phyloP scores from a whole-genome alignment of 2,113 vertebrate species.

The Chaenocephalus aceratus region DNA sequence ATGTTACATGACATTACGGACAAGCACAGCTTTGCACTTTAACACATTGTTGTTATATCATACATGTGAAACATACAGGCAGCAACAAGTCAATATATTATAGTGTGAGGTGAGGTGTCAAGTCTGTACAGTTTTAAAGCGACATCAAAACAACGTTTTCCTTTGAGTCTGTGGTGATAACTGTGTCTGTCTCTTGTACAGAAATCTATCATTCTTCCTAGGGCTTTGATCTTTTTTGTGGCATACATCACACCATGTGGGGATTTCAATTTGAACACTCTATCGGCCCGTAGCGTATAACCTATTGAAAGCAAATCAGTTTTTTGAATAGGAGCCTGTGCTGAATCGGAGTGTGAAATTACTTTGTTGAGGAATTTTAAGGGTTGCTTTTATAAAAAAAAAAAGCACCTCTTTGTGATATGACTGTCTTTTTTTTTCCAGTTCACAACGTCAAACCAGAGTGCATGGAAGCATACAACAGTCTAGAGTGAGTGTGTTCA shows the following conservation, averaged over 20 bases:
- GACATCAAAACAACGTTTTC: slow-evolving; percentile 41
- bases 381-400: slow-evolving; percentile 45
- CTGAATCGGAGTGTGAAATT: slow-evolving; percentile 75
- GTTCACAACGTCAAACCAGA: slow-evolving; percentile 98
- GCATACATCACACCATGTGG: slow-evolving; percentile 29
- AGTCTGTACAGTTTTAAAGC: slow-evolving; percentile 18
- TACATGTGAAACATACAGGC: not conserved
- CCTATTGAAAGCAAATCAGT: slow-evolving; percentile 52
- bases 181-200: slow-evolving; percentile 15
- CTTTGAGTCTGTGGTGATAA: slow-evolving; percentile 33
- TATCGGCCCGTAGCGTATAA: slow-evolving; percentile 62
- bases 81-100: not conserved
- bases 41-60: not conserved
- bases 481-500: slow-evolving; percentile 88
- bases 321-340: slow-evolving; percentile 61
- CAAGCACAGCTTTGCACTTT: not conserved
- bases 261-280: slow-evolving; percentile 68
- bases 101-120: not conserved
- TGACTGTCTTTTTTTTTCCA: slow-evolving; percentile 69
- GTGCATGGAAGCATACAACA: slow-evolving; percentile 93
- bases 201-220: slow-evolving; percentile 34
- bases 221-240: slow-evolving; percentile 70
- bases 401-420: slow-evolving; percentile 29
- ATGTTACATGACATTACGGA: not conserved
- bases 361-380: slow-evolving; percentile 66